A percentile compares a stretch with the other conserved stretches of the same genome.
phyloP scores from a whole-genome alignment of 2,888 invertebrate species.

The Thyatira batis region DNA sequence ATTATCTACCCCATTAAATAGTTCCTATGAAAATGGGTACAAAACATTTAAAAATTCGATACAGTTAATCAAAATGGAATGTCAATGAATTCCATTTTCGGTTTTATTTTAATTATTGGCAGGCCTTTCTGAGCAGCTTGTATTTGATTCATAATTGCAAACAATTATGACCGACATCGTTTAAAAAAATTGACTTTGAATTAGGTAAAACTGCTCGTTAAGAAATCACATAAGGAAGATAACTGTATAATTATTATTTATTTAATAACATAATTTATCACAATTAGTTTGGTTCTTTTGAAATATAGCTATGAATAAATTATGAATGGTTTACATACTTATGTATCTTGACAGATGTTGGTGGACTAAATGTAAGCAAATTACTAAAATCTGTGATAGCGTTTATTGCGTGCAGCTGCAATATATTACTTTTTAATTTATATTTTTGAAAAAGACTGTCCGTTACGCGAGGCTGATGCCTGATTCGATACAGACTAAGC shows the following conservation, averaged over 20 bases:
- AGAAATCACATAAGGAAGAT: slow-evolving; percentile 22
- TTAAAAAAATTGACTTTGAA: neutral
- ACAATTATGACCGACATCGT: neutral
- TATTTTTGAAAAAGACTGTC: slow-evolving; percentile 30
- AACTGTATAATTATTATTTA: slow-evolving; percentile 19
- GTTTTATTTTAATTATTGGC: slow-evolving; percentile 36
- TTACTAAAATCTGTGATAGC: no score
- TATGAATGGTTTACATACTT: neutral
- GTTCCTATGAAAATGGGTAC: slow-evolving; percentile 29
- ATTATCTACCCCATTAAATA: neutral
- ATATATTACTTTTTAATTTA: slow-evolving; percentile 37
- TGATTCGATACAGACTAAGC: slow-evolving; percentile 36
- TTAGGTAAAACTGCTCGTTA: slow-evolving; percentile 8
- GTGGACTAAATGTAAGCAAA: no score
- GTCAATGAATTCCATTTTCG: slow-evolving; percentile 42
- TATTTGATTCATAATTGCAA: neutral
- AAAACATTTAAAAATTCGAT: slow-evolving; percentile 42
- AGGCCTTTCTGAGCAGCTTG: neutral
- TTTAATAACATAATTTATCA: neutral
- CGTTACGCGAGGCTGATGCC: neutral
- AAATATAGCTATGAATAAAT: neutral
- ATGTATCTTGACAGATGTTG: neutral
- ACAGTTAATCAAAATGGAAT: slow-evolving; percentile 39
- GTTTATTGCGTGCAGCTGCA: slow-evolving; percentile 2
- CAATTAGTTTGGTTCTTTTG: neutral